Percentiles rank a stretch among this genome's conserved stretches.
Evolutionary conservation across 2,888 invertebrate species (phyloP).

Genomic region (Biston betularia): DNA sequence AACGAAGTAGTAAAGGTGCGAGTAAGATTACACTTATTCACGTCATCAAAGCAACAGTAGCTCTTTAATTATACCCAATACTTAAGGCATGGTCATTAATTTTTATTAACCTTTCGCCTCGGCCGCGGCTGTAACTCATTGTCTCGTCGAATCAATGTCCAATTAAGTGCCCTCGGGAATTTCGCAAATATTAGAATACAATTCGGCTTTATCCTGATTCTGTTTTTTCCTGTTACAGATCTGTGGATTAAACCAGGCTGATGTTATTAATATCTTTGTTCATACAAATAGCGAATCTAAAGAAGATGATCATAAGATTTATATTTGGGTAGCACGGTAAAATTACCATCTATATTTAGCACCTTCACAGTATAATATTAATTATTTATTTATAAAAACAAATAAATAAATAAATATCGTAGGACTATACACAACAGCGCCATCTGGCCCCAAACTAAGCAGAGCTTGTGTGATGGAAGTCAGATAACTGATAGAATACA

Average conservation of each 20-base stretch:
- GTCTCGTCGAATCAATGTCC: constrained; percentile 36
- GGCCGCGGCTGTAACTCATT: constrained; percentile 26
- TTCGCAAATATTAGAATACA: constrained; percentile 31
- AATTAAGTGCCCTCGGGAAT: constrained; percentile 25
- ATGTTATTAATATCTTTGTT: background rate
- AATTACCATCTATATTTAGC: too few species aligned
- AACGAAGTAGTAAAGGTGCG: too few species aligned
- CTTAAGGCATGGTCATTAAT: constrained; percentile 30
- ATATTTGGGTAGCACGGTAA: too few species aligned
- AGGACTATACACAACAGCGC: too few species aligned
- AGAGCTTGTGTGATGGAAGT: too few species aligned
- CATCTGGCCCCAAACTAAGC: too few species aligned
- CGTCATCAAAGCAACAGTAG: constrained; percentile 15
- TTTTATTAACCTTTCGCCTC: constrained; percentile 29
- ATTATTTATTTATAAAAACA: too few species aligned
- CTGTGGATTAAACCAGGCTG: background rate
- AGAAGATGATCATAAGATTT: too few species aligned
- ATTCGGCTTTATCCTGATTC: constrained; percentile 10
- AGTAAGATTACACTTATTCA: constrained; percentile 5
- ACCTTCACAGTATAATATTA: too few species aligned
- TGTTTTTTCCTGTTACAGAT: constrained; percentile 20
- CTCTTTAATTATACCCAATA: constrained; percentile 32
- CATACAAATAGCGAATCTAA: background rate
- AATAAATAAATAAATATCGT: too few species aligned
- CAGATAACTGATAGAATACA: too few species aligned